Evolutionary conservation across 2,113 vertebrate species (phyloP).

Genomic region (Odontophorus gujanensis): DNA sequence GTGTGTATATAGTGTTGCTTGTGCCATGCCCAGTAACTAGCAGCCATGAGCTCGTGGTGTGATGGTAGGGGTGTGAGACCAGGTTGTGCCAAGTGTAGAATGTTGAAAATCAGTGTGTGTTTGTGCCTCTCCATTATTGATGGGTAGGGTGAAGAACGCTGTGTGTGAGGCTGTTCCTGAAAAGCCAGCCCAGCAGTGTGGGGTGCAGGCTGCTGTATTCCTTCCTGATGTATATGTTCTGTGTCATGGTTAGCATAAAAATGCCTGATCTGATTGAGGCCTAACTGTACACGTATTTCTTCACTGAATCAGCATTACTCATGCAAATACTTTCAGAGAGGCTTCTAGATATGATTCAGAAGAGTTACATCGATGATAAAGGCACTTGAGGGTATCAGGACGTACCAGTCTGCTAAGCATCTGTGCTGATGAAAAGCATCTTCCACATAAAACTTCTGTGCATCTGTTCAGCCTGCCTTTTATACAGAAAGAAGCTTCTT

Average conservation of each 20-base stretch:
- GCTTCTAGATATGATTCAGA: neutral
- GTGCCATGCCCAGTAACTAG: neutral
- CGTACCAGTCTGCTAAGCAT: neutral
- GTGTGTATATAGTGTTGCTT: neutral
- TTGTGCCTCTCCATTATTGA: slow-evolving; percentile 24
- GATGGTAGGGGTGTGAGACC: neutral
- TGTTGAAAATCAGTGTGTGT: slow-evolving; percentile 27
- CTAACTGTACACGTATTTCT: neutral
- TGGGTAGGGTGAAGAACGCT: neutral
- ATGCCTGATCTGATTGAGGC: neutral
- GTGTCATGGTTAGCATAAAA: neutral
- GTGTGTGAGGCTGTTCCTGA: neutral
- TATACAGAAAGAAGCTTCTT: neutral
- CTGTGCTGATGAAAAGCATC: neutral
- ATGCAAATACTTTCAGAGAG: neutral
- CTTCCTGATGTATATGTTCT: neutral
- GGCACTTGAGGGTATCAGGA: neutral
- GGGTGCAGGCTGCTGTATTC: neutral
- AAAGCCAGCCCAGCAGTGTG: neutral
- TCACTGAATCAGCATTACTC: neutral
- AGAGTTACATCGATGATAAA: neutral
- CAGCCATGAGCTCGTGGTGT: neutral
- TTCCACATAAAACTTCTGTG: neutral
- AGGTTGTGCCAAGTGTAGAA: neutral
- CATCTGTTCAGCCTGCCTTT: neutral